A percentile compares a stretch with the other conserved stretches of the same genome.
These are phyloP conservation scores for Smutsia temminckii DNA, from an alignment of 2,797 vertebrate genomes.

Conservation along the genomic window DNA sequence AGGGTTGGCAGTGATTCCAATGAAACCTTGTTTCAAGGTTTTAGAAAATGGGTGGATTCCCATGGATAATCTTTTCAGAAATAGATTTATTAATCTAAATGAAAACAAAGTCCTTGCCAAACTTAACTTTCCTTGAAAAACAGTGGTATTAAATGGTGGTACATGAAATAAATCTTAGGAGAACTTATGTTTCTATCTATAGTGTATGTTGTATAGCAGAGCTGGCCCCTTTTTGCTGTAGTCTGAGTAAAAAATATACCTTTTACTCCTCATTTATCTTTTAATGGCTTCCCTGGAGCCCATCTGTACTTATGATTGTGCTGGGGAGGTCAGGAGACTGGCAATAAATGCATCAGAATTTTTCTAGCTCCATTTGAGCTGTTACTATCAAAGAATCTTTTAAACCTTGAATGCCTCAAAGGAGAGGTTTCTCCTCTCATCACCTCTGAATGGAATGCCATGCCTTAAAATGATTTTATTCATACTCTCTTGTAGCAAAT, in stretches of 20 bases:
- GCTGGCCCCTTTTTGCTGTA: neutral
- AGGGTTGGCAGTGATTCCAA: neutral
- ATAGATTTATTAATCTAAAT: neutral
- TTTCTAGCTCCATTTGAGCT: conserved; percentile 8
- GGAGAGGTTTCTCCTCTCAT: conserved; percentile 48
- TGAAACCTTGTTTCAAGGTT: neutral
- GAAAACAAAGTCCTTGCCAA: neutral
- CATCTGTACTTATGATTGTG: neutral
- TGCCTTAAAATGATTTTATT: conserved; percentile 66
- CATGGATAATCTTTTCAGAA: neutral
- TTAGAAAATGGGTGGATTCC: neutral
- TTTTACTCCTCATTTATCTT: neutral
- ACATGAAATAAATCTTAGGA: neutral
- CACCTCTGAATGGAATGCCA: conserved; percentile 19
- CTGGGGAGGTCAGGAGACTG: neutral
- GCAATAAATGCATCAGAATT: neutral
- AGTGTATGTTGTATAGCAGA: neutral
- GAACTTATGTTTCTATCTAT: neutral
- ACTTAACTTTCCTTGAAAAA: conserved; percentile 8
- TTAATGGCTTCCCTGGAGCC: neutral
- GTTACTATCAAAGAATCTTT: conserved; percentile 50
- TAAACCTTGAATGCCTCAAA: conserved; percentile 38
- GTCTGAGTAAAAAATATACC: neutral
- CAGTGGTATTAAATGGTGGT: neutral
- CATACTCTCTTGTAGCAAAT: conserved; percentile 17